Conservation (phyloP, 1,140 invertebrate species). For the Delia radicum region DNA sequence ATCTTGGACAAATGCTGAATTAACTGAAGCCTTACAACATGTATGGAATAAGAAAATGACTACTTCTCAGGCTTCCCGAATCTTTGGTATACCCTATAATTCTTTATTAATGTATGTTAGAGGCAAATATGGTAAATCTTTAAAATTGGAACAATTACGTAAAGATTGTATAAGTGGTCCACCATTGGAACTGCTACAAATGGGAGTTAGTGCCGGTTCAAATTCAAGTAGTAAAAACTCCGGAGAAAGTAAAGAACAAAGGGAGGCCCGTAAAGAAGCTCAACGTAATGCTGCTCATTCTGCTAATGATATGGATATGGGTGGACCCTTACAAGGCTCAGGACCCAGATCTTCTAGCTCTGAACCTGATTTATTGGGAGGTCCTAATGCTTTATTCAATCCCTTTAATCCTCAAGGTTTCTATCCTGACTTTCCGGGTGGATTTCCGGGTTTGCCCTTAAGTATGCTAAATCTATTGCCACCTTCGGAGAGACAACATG, state of each 20-base stretch:
- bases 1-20: slow-evolving; percentile 86
- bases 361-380: slow-evolving; percentile 62
- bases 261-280: slow-evolving; percentile 36
- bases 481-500: slow-evolving; percentile 68
- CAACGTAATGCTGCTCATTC: neutral
- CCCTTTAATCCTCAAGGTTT: slow-evolving; percentile 71
- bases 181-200: slow-evolving; percentile 68
- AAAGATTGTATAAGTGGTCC: slow-evolving; percentile 80
- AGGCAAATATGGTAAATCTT: slow-evolving; percentile 87
- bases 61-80: slow-evolving; percentile 85
- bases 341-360: slow-evolving; percentile 64
- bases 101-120: slow-evolving; percentile 87
- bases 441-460: slow-evolving; percentile 74
- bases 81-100: slow-evolving; percentile 90
- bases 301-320: slow-evolving; percentile 40
- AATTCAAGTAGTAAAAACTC: slow-evolving; percentile 37
- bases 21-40: slow-evolving; percentile 84
- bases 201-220: slow-evolving; percentile 59
- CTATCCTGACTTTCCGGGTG: slow-evolving; percentile 75
- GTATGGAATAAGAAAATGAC: slow-evolving; percentile 94
- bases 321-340: slow-evolving; percentile 34
- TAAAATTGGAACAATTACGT: slow-evolving; percentile 81
- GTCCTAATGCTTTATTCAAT: slow-evolving; percentile 66
- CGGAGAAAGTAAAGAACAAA: slow-evolving; percentile 31
- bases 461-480: slow-evolving; percentile 80